These are phyloP conservation scores for Linnaemya vulpina DNA, from an alignment of 2,888 invertebrate species.

Conservation along the genomic window DNA sequence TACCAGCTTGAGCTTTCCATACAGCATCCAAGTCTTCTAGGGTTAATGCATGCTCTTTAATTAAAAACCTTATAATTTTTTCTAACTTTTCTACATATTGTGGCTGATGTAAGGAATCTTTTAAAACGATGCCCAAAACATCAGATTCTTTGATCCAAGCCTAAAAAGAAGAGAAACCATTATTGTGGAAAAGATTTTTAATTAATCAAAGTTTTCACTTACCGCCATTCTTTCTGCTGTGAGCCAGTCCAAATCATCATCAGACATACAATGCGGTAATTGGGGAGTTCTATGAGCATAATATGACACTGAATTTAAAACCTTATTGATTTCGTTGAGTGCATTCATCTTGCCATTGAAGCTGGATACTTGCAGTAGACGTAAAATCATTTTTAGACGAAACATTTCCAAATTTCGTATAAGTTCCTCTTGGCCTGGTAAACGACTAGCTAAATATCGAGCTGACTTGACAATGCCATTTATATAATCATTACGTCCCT, in stretches of 20 bases:
- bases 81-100: constrained; percentile 99
- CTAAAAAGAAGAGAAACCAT: constrained; percentile 82
- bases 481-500: constrained; percentile 97
- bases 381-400: constrained; percentile 96
- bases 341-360: constrained; percentile 99
- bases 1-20: constrained; percentile 98
- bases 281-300: constrained; percentile 90
- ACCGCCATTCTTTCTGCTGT: constrained; percentile 97
- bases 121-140: constrained; percentile 96
- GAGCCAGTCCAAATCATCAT: constrained; percentile 94
- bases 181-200: not conserved
- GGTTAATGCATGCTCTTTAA: constrained; percentile 95
- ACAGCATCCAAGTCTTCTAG: constrained; percentile 96
- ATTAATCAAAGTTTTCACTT: constrained; percentile 81
- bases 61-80: constrained; percentile 98
- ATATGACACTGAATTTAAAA: constrained; percentile 94
- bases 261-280: constrained; percentile 86
- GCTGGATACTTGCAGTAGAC: constrained; percentile 96
- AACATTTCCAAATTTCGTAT: constrained; percentile 93
- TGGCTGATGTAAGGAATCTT: constrained; percentile 98
- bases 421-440: constrained; percentile 91
- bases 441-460: constrained; percentile 93
- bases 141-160: constrained; percentile 98
- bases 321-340: constrained; percentile 98
- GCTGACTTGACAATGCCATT: constrained; percentile 96